Evolutionary conservation across 2,113 vertebrate species (phyloP), one percentile per base, ranked within the genome.

Genomic region (Pseudopipra pipra): DNA sequence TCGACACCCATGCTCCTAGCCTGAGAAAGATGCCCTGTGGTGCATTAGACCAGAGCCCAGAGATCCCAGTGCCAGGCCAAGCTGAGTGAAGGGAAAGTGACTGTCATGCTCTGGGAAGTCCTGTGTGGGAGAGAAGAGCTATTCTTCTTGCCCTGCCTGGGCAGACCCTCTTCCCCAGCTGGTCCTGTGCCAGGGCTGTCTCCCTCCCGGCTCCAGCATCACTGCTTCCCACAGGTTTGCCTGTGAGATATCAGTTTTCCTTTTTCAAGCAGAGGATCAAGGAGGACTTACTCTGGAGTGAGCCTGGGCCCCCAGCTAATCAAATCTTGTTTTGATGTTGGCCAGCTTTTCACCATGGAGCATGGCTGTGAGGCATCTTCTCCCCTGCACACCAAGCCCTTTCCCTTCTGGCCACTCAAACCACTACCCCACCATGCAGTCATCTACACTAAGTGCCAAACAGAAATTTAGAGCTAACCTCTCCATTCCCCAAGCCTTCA

Each of bases 381-480:
- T 82, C 7, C n/a, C 21, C 28, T 59, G 39, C 8, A 37, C 17
- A 20, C 6, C 15, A 54, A 79, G 28, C 17, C 35, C 30, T 68
- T 59, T 63, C 14, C 19, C 33, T 68, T 18, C 20, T 9, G 28
- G 37, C 6, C 22, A 76, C 22, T 9, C 52, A 72, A 31, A 65
- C 35, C 15, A 15, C 66, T 22, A 14, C 12, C 5, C 13, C 4
- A 3, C 9, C 3, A 0, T 5, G 8, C 23, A 76, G 35, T 1
- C 1, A 27, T 63, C 82, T 55, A 43, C 41, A 44, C 28, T 10
- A 37, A 54, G 11, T 30, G 6, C 44, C 22, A 46, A 55, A 81
- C 2, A 22, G 37, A 47, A 87, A 87, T 17, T 8, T 43, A 52
- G 17, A 39, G 30, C 18, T 27, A 80, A 19, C 3, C 8, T 43